Percentiles rank a stretch among this genome's conserved stretches.
phyloP scores from a whole-genome alignment of 2,113 vertebrate genomes.

The Melanotaenia duboulayi region DNA sequence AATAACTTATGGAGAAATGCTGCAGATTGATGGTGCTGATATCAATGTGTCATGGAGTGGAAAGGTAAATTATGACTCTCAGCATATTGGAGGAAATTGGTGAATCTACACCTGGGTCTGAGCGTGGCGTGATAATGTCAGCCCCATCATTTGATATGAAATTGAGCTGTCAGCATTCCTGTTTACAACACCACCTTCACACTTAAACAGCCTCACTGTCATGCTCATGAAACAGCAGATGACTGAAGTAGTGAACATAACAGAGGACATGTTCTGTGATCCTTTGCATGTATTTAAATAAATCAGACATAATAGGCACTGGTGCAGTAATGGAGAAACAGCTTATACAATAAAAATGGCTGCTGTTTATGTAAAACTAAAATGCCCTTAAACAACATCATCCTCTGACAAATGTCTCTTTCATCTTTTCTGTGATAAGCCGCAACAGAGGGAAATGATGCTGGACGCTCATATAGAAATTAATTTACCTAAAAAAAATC shows the following conservation, averaged over 20 bases:
- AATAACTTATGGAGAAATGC: constrained; percentile 46
- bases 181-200: constrained; percentile 21
- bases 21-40: constrained; percentile 65
- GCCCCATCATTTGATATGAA: neutral
- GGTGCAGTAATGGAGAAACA: neutral
- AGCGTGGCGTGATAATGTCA: constrained; percentile 9
- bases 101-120: constrained; percentile 33
- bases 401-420: constrained; percentile 10
- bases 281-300: neutral
- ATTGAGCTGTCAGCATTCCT: constrained; percentile 22
- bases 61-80: constrained; percentile 67
- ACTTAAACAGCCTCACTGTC: constrained; percentile 1
- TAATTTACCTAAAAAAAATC: neutral
- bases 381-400: neutral
- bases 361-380: constrained; percentile 16
- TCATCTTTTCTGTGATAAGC: constrained; percentile 11
- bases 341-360: constrained; percentile 4
- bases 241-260: neutral
- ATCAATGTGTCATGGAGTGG: constrained; percentile 51
- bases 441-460: neutral
- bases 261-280: constrained; percentile 1
- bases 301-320: neutral
- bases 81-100: constrained; percentile 41
- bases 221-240: constrained; percentile 10
- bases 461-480: neutral